A percentile compares a stretch with the other conserved stretches of the same genome.
phyloP scores from a whole-genome alignment of 2,113 vertebrate species.

The Solea senegalensis region DNA sequence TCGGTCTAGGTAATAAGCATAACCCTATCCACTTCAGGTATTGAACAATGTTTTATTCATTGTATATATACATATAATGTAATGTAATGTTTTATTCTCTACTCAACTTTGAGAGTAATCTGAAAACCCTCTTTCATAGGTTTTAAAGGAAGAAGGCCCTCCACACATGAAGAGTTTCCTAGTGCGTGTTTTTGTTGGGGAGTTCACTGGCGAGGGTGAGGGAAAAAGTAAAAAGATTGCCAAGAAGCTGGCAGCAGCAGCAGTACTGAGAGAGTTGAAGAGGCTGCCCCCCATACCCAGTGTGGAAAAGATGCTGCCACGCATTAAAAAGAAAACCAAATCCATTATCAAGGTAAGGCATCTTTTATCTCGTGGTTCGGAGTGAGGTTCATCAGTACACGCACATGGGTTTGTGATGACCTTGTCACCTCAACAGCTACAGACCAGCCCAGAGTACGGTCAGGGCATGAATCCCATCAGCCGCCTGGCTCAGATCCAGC shows the following conservation, averaged over 20 bases:
- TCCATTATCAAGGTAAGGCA: constrained; percentile 91
- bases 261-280: constrained; percentile 90
- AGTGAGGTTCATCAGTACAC: background rate
- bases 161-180: constrained; percentile 98
- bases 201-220: constrained; percentile 93
- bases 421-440: constrained; percentile 79
- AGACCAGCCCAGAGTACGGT: constrained; percentile 93
- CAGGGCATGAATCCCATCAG: constrained; percentile 99
- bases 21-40: background rate
- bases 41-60: background rate
- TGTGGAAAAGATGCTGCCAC: constrained; percentile 91
- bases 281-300: constrained; percentile 90
- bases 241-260: constrained; percentile 94
- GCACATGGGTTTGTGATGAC: background rate
- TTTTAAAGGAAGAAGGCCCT: constrained; percentile 95
- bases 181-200: constrained; percentile 91
- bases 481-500: constrained; percentile 97
- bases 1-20: background rate
- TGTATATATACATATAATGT: too few relatives aligned
- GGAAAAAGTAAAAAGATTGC: constrained; percentile 99
- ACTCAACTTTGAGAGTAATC: constrained; percentile 27
- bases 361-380: background rate
- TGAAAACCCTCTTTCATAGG: constrained; percentile 78
- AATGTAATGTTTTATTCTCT: background rate
- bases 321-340: constrained; percentile 99